Percentiles rank a stretch among this genome's conserved stretches.
Conservation (phyloP, 2,888 invertebrate species). For the Hemaris fuciformis region DNA sequence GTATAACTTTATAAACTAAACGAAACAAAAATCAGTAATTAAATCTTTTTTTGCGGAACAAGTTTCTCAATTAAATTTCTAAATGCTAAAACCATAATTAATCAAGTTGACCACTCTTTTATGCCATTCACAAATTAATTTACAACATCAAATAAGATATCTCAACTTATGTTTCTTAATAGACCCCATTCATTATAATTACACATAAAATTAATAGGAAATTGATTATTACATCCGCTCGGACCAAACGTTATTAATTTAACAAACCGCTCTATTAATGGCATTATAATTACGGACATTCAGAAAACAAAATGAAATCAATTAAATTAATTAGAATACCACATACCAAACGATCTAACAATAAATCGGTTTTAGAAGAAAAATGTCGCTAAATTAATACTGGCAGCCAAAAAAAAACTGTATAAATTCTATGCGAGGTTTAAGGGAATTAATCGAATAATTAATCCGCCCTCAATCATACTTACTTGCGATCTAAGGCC, state of each 20-base stretch:
- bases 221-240: conserved; percentile 7
- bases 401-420: neutral
- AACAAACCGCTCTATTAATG: neutral
- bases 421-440: neutral
- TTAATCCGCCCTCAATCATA: conserved; percentile 7
- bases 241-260: neutral
- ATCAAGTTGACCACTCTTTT: neutral
- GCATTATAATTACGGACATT: neutral
- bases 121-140: conserved; percentile 6
- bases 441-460: conserved; percentile 3
- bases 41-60: too few relatives aligned
- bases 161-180: neutral
- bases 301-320: neutral
- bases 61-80: too few relatives aligned
- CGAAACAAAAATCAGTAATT: too few relatives aligned
- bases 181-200: neutral
- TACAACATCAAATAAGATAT: neutral
- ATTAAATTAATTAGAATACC: neutral
- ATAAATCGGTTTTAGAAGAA: neutral
- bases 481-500: neutral
- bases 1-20: too few relatives aligned
- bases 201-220: conserved; percentile 7
- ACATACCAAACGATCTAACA: neutral
- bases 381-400: neutral
- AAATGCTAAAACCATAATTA: neutral